phyloP scores from a whole-genome alignment of 2,797 vertebrate species.

The Scleropages formosus region DNA sequence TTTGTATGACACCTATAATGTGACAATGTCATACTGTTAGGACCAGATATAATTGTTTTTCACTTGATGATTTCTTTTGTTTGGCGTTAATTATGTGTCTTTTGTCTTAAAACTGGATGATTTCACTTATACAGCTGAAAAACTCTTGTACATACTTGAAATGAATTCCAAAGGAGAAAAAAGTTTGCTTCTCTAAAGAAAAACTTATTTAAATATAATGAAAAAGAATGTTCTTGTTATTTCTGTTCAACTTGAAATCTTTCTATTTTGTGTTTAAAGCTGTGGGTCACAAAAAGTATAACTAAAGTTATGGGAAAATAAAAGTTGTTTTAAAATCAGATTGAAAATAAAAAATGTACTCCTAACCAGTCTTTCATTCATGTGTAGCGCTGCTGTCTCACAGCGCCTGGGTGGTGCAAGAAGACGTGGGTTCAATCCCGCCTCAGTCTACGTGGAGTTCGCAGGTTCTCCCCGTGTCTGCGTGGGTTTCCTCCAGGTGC shows the following conservation, averaged over 20 bases:
- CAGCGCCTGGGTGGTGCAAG: no score
- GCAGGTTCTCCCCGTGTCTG: no score
- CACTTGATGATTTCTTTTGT: neutral
- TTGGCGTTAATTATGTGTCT: neutral
- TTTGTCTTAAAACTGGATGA: neutral
- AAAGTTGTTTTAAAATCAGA: constrained; percentile 13
- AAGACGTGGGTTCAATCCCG: no score
- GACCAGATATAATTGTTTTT: neutral
- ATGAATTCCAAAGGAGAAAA: neutral
- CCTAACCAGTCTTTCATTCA: neutral
- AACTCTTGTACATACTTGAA: neutral
- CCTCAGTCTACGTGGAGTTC: no score
- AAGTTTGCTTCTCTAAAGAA: no score
- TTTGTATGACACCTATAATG: neutral
- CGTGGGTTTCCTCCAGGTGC: no score
- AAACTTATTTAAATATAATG: no score
- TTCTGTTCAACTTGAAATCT: neutral
- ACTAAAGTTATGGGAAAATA: constrained; percentile 1
- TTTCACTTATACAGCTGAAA: neutral
- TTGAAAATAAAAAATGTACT: constrained; percentile 25
- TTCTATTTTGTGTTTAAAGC: constrained; percentile 2
- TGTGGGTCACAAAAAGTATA: neutral
- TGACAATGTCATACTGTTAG: neutral
- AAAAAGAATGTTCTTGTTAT: no score
- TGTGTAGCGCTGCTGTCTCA: no score